Conservation (phyloP, 2,113 vertebrate genomes). For the Pelodiscus sinensis region DNA sequence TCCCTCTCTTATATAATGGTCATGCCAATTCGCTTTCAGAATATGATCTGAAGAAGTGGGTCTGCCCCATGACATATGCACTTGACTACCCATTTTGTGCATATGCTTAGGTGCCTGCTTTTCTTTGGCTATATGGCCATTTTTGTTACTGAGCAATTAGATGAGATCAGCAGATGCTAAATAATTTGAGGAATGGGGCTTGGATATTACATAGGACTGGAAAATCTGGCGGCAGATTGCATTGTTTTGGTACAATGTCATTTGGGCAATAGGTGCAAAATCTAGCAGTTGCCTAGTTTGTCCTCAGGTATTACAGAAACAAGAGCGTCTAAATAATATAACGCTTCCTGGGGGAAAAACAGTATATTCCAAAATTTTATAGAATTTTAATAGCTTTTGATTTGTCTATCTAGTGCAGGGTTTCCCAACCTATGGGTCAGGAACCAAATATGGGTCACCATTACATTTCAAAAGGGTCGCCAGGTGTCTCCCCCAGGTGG, state of each 20-base stretch:
- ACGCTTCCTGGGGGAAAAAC: conserved; percentile 19
- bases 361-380: conserved; percentile 34
- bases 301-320: conserved; percentile 58
- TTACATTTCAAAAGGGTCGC: no score
- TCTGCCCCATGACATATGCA: background rate
- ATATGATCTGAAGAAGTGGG: no score
- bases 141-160: background rate
- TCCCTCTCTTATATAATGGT: no score
- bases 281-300: conserved; percentile 58
- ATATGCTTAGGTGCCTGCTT: background rate
- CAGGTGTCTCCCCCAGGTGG: no score
- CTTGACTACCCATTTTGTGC: conserved; percentile 5
- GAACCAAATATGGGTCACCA: no score
- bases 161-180: conserved; percentile 33
- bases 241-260: conserved; percentile 69
- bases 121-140: accelerated
- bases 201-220: conserved; percentile 49
- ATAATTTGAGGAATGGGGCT: conserved; percentile 35
- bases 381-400: background rate
- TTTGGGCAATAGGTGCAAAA: conserved; percentile 59
- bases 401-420: background rate
- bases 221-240: conserved; percentile 52
- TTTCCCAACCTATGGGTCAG: no score
- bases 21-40: no score
- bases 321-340: conserved; percentile 10